A percentile compares a stretch with the other conserved stretches of the same genome.
These are phyloP conservation scores for Sinonovacula constricta DNA, from an alignment of 1,140 invertebrate species.

Conservation along the genomic window DNA sequence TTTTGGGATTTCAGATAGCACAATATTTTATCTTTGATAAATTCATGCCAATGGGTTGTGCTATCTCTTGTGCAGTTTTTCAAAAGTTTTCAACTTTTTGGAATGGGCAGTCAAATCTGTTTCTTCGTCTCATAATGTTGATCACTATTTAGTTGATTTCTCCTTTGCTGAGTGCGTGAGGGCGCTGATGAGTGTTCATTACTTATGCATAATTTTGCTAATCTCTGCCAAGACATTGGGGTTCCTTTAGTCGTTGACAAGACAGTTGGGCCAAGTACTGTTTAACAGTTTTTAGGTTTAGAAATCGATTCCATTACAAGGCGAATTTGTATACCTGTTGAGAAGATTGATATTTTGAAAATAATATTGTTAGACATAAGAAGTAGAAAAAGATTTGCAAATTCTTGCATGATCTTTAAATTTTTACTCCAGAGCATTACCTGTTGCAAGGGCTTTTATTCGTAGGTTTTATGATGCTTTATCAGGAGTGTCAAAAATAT, in stretches of 20 bases:
- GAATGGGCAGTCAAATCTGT: too few relatives aligned
- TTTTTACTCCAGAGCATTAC: constrained; percentile 27
- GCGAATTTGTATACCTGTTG: constrained; percentile 26
- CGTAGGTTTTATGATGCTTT: constrained; percentile 30
- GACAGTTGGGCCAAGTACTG: not conserved
- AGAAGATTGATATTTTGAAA: constrained; percentile 7
- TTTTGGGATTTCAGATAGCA: not conserved
- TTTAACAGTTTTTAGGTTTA: not conserved
- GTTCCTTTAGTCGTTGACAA: not conserved
- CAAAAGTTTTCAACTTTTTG: too few relatives aligned
- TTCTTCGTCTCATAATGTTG: too few relatives aligned
- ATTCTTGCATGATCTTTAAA: constrained; percentile 18
- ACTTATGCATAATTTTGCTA: not conserved
- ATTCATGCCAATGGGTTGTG: too few relatives aligned
- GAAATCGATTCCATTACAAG: constrained; percentile 38
- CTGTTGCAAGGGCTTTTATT: constrained; percentile 30
- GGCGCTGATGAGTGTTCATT: not conserved
- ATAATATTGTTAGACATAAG: not conserved
- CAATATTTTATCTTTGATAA: not conserved
- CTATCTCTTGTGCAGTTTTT: not conserved
- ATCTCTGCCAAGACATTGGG: not conserved
- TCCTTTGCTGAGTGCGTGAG: not conserved
- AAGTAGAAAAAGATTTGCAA: constrained; percentile 10
- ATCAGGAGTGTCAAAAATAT: not conserved
- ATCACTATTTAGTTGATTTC: too few relatives aligned